A percentile compares a stretch with the other conserved stretches of the same genome.
phyloP scores from a whole-genome alignment of 1,140 invertebrate species.

The Sycophaga agraensis region DNA sequence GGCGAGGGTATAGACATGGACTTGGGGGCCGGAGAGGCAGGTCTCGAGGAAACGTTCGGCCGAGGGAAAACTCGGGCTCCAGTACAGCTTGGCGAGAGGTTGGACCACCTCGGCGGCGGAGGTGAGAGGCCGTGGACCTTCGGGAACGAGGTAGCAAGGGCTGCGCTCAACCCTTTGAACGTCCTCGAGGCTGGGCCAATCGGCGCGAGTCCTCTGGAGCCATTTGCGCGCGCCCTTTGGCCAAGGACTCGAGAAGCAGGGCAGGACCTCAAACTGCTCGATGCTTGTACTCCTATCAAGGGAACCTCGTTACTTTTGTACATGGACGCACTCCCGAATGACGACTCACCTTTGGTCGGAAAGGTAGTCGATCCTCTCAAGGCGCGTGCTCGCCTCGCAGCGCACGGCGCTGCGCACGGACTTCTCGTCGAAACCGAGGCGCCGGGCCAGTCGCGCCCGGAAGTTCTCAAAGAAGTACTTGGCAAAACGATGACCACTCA shows the following conservation, averaged over 20 bases:
- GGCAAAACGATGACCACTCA: slow-evolving; percentile 65
- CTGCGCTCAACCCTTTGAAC: slow-evolving; percentile 66
- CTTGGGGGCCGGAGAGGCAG: slow-evolving; percentile 68
- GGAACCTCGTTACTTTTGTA: too few species aligned
- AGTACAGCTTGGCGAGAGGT: slow-evolving; percentile 65
- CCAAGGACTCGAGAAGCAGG: slow-evolving; percentile 67
- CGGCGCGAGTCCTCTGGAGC: slow-evolving; percentile 61
- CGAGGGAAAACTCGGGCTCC: slow-evolving; percentile 72
- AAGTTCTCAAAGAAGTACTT: slow-evolving; percentile 65
- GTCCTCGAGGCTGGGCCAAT: slow-evolving; percentile 69
- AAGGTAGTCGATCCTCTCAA: slow-evolving; percentile 46
- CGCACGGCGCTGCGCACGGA: slow-evolving; percentile 56
- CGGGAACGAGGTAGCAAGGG: slow-evolving; percentile 69
- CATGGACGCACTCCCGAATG: too few species aligned
- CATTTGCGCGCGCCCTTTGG: slow-evolving; percentile 67
- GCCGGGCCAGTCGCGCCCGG: slow-evolving; percentile 56
- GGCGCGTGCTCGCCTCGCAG: slow-evolving; percentile 64
- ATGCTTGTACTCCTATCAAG: too few species aligned
- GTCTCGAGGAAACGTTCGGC: slow-evolving; percentile 73
- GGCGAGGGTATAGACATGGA: slow-evolving; percentile 67
- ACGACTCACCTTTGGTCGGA: background rate
- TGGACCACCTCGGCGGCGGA: slow-evolving; percentile 56
- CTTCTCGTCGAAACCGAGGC: slow-evolving; percentile 57
- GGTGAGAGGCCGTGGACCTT: slow-evolving; percentile 58
- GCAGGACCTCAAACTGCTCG: slow-evolving; percentile 63